Conservation (phyloP, 1,140 invertebrate species). For the Pseudomyrmex dendroicus region DNA sequence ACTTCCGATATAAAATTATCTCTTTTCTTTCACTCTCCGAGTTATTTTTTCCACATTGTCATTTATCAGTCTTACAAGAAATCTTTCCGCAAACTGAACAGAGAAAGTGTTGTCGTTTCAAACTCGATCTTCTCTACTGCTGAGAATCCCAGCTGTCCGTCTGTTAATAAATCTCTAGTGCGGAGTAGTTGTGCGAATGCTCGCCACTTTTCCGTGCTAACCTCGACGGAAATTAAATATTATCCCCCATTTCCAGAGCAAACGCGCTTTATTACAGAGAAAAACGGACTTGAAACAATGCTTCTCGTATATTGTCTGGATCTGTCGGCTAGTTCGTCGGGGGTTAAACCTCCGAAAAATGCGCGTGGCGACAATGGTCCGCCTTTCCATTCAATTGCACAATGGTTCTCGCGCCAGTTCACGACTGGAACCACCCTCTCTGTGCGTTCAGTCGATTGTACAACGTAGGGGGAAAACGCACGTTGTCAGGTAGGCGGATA, state of each 20-base stretch:
- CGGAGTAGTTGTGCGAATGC: too few relatives aligned
- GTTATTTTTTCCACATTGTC: too few relatives aligned
- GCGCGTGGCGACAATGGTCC: conserved; percentile 44
- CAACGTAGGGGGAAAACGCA: conserved; percentile 51
- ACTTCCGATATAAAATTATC: background rate
- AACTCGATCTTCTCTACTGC: background rate
- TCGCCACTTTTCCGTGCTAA: background rate
- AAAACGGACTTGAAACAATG: conserved; percentile 43
- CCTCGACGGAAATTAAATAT: conserved; percentile 28
- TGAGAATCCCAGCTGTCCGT: background rate
- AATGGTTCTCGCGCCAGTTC: conserved; percentile 55
- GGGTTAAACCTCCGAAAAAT: conserved; percentile 37
- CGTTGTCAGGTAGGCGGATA: conserved; percentile 6
- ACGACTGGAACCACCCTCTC: background rate
- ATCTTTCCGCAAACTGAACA: too few relatives aligned
- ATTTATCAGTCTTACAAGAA: too few relatives aligned
- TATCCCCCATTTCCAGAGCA: conserved; percentile 17
- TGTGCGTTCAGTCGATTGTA: conserved; percentile 2
- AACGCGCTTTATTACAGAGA: conserved; percentile 14
- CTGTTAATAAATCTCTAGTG: background rate
- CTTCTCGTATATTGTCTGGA: conserved; percentile 43
- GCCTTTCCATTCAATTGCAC: conserved; percentile 61
- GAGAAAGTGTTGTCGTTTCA: background rate
- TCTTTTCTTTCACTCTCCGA: background rate
- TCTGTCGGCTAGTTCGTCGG: conserved; percentile 3